A percentile compares a stretch with the other conserved stretches of the same genome.
Conservation (phyloP, 2,888 invertebrate species). For the Sphinx pinastri region DNA sequence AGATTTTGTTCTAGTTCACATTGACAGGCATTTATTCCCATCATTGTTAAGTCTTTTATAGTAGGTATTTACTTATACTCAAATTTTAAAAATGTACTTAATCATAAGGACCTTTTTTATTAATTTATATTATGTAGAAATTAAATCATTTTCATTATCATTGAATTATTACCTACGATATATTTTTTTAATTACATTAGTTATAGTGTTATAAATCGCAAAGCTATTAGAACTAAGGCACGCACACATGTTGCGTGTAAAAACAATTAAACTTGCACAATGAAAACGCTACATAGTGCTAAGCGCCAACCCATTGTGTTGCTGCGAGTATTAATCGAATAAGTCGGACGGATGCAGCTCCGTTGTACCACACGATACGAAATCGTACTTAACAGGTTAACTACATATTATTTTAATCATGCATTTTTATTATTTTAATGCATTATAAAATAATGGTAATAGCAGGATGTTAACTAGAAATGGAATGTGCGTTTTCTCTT, state of each 20-base stretch:
- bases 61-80: no score
- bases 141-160: background rate
- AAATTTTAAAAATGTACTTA: no score
- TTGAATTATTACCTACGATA: background rate
- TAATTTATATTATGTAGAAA: no score
- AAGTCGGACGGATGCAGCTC: constrained; percentile 50
- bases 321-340: constrained; percentile 70
- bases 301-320: constrained; percentile 64
- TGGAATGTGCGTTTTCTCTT: no score
- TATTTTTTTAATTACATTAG: constrained; percentile 7
- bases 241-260: constrained; percentile 54
- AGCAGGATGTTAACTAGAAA: no score
- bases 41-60: no score
- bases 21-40: no score
- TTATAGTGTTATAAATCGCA: constrained; percentile 25
- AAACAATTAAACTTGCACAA: constrained; percentile 78
- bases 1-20: no score
- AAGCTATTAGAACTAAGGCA: constrained; percentile 44
- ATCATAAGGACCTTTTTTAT: no score
- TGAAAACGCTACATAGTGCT: constrained; percentile 62
- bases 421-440: no score
- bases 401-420: background rate
- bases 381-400: background rate
- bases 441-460: no score
- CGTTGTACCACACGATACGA: constrained; percentile 19